Evolutionary conservation across 2,888 invertebrate genomes (phyloP), one percentile per base, ranked within the genome.

Genomic region (Hyposoter didymator): DNA sequence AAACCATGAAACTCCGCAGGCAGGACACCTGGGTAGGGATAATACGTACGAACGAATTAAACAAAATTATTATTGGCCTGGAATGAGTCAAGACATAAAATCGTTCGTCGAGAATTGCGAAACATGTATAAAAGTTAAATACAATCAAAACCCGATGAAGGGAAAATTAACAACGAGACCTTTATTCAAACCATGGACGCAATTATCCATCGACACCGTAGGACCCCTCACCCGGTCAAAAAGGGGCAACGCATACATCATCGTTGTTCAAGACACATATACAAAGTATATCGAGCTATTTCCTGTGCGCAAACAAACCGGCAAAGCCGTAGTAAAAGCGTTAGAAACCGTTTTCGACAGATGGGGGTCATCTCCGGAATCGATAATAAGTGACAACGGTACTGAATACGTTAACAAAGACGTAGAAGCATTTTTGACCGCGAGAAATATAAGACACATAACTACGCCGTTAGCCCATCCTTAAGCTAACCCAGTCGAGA

Each of bases 1-100:
- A n/a, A 81, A 81, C 19, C 81, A 74, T 32, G 81, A 81, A 10
- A 3, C 43, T 1, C 73, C 83, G 4, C 70, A 47, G 14, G 70
- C 83, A 4, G 83, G 83, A 19, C 73, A 83, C 14, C 49, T 80
- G 19, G 86, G 86, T n/a, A 39, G 75, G 19, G 79, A 82, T 39
- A 84, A 55, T 14, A 52, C 76, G n/a, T 45, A 19, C n/a, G 19
- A 73, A 39, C 73, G 73, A 22, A 73, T 73, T 22, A 22, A 22
- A 39, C 55, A 55, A 73, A 73, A 73, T 19, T 73, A 39, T 14
- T 73, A 73, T 43, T 73, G 73, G 73, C 64, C 64, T 1, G 84
- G 74, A 6, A 80, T 80, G 84, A 49, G 80, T 3, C 47, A 75
- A 22, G 80, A 84, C 12, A 22, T 80, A 5, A 84, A 62, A 69